phyloP scores from a whole-genome alignment of 1,140 invertebrate genomes.

The Diabrotica virgifera region DNA sequence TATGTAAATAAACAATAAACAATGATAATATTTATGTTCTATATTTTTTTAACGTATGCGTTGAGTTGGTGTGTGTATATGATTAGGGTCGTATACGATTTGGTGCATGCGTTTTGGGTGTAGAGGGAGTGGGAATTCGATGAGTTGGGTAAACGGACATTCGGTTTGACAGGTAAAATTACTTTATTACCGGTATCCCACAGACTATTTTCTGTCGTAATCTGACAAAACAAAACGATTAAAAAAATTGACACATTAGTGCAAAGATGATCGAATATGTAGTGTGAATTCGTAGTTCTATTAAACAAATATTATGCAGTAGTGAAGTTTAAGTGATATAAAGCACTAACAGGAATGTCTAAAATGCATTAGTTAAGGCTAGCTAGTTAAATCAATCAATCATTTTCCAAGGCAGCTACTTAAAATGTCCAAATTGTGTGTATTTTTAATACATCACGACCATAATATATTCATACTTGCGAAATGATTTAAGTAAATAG shows the following conservation, averaged over 20 bases:
- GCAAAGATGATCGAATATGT: conserved; percentile 6
- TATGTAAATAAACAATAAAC: no score
- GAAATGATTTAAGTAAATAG: background rate
- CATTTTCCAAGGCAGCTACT: no score
- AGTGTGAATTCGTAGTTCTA: background rate
- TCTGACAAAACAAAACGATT: background rate
- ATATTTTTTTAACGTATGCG: no score
- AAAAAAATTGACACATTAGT: background rate
- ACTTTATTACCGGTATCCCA: background rate
- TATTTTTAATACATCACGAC: no score
- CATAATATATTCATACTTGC: background rate
- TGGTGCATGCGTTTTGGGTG: no score
- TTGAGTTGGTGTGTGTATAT: no score
- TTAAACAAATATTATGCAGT: conserved; percentile 1
- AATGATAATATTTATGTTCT: no score
- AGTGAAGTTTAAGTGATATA: background rate
- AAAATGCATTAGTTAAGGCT: background rate
- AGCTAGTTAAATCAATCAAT: background rate
- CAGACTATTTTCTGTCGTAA: background rate
- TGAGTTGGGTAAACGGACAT: no score
- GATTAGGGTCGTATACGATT: no score
- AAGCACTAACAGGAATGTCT: background rate
- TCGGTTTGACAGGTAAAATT: no score
- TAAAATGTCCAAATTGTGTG: no score
- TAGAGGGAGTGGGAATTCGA: no score